Evolutionary conservation across 2,888 invertebrate species (phyloP), one percentile per base, ranked within the genome.

Genomic region (Phyllotreta cruciferae): DNA sequence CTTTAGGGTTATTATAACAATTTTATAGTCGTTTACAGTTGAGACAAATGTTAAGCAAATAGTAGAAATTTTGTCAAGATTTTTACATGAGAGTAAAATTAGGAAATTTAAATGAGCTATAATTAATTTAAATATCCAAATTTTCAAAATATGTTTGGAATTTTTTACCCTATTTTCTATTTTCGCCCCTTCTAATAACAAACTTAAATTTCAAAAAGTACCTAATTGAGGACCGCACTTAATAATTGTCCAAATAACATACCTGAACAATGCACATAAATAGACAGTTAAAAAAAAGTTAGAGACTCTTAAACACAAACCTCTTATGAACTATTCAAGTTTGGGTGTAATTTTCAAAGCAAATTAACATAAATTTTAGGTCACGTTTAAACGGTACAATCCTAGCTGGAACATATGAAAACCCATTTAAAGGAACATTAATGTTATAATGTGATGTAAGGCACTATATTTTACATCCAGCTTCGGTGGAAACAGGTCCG

Each of bases 331-430:
- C 52, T 60, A 57, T 56, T 61, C 54, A 53, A 50, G 54, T 56
- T 61, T 44, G 61, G 53, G 61, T 64, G 49, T 62, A 62, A 67
- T 66, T 67, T 66, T 62, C 63, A 60, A 63, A 47, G 54, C 56
- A 60, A 66, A 67, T 67, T 67, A 66, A 63, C 67, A 63, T 67
- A 62, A 67, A 56, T 62, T 67, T 62, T 65, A 57, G 61, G 67
- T 54, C 53, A 56, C 36, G 24, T 38, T 35, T 53, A 49, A 57
- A 64, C 64, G 53, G 64, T 64, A 61, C 45, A 61, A 56, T 61
- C 60, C 57, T 54, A 58, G 61, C 47, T 61, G 64, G 61, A 61
- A 57, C 61, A 57, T 61, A 57, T 57, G 61, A 64, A 57, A 64
- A 56, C 61, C 54, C 60, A 60, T 60, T 60, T 53, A 44, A 11